A percentile compares a stretch with the other conserved stretches of the same genome.
These are phyloP conservation scores for Neoaliturus tenellus DNA, from an alignment of 2,888 invertebrate species.

Conservation along the genomic window DNA sequence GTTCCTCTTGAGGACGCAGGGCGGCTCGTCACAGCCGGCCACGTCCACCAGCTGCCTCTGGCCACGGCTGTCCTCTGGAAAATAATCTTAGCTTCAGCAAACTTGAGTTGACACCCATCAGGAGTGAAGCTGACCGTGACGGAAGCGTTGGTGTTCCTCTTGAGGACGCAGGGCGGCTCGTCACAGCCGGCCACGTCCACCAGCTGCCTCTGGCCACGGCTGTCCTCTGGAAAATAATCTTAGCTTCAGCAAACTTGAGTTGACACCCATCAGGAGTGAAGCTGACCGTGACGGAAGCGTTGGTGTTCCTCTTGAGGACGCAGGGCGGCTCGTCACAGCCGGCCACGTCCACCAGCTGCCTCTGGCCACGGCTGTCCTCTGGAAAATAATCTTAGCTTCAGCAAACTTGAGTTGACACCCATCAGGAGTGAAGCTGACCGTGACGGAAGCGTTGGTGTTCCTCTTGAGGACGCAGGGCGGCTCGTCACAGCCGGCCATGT, in stretches of 20 bases:
- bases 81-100: too few species aligned
- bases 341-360: constrained; percentile 70
- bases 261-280: constrained; percentile 78
- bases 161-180: constrained; percentile 79
- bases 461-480: constrained; percentile 81
- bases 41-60: constrained; percentile 69
- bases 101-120: too few species aligned
- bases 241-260: too few species aligned
- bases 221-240: not conserved
- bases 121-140: constrained; percentile 79
- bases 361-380: not conserved
- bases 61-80: not conserved
- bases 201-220: not conserved
- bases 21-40: constrained; percentile 78
- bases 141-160: constrained; percentile 76
- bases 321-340: constrained; percentile 81
- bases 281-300: constrained; percentile 75
- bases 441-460: constrained; percentile 75
- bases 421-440: constrained; percentile 79
- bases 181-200: constrained; percentile 77
- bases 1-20: constrained; percentile 81
- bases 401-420: too few species aligned
- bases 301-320: constrained; percentile 78
- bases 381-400: too few species aligned
- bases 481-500: constrained; percentile 78